Evolutionary conservation across 2,113 vertebrate genomes (phyloP).

Genomic region (Chloropsis hardwickii): DNA sequence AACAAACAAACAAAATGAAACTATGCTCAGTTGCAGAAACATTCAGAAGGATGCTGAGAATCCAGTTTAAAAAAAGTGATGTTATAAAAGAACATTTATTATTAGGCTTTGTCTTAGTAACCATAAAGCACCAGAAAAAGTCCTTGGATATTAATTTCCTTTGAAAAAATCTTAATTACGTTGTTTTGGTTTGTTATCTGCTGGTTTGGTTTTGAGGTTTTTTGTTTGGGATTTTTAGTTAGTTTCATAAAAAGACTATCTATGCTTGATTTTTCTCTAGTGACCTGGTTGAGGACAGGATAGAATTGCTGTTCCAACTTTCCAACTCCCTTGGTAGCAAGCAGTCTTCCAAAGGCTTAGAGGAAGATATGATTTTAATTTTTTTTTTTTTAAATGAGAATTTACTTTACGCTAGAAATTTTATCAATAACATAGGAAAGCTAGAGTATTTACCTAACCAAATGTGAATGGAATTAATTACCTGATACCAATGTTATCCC

Average conservation of each 20-base stretch:
- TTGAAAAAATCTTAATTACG: fast-evolving
- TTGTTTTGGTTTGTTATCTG: background rate
- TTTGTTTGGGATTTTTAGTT: background rate
- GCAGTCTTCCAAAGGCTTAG: background rate
- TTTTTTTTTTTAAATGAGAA: too few species aligned
- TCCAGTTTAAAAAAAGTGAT: fast-evolving
- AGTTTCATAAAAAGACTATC: background rate
- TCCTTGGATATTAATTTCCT: background rate
- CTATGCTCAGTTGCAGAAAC: background rate
- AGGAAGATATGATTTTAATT: background rate
- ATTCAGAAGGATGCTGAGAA: background rate
- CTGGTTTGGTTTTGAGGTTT: background rate
- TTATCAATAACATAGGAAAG: background rate
- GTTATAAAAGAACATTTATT: background rate
- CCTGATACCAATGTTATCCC: background rate
- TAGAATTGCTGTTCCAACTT: background rate
- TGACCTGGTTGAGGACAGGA: background rate
- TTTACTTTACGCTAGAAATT: background rate
- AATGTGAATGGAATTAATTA: background rate
- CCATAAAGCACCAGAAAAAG: fast-evolving
- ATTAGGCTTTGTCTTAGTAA: background rate
- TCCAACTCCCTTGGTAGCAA: background rate
- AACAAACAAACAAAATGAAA: background rate
- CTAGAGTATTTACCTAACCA: background rate
- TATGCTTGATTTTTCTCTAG: background rate